Base-by-base conservation (phyloP, 1,140 invertebrate genomes). In the Drosophila nigrodunni region DNA sequence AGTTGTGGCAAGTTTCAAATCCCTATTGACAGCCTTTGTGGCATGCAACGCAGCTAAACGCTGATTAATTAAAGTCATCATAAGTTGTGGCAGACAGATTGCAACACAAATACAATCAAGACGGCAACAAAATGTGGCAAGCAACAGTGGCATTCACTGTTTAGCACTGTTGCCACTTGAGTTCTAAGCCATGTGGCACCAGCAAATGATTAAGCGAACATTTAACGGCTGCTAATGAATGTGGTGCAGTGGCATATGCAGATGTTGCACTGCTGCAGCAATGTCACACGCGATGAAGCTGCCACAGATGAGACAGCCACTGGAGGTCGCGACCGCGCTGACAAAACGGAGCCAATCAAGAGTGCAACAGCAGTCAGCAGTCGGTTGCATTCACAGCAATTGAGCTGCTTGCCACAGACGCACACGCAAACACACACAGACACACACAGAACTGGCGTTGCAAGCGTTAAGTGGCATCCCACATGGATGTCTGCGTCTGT, bases 41-140 rank as follows among this genome's bases (percentile, higher is more conserved):
- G 55, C 46, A 61, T 71, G 80, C 80, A 89, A 89, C 55, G 75
- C 62, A 61, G 52, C 81, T 88, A 74, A 87, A 77, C n/a, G 66
- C 85, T 88, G 81, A 88, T 88, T 88, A 88, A 88, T 88, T 89
- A 86, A 81, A 89, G 77, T 89, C 85, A 89, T 88, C 85, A 85
- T 61, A 68, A 74, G 68, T 64, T 80, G 70, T 85, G 85, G 80
- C 85, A 88, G 73, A 61, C 77, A 75, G 85, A 89, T 89, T 89
- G 85, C 77, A 74, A 83, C 83, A 85, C 79, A 83, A 88, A 88
- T 85, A 85, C 85, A 88, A 77, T 89, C 89, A 81, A 89, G 85
- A 80, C 89, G 75, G 85, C 85, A 80, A 80, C 83, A 69, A 72
- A 6, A 64, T 50, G 77, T 34, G 52, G 71, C 44, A 57, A 50